Evolutionary conservation across 2,113 vertebrate species (phyloP), one percentile per base, ranked within the genome.

Genomic region (Aythya baeri): DNA sequence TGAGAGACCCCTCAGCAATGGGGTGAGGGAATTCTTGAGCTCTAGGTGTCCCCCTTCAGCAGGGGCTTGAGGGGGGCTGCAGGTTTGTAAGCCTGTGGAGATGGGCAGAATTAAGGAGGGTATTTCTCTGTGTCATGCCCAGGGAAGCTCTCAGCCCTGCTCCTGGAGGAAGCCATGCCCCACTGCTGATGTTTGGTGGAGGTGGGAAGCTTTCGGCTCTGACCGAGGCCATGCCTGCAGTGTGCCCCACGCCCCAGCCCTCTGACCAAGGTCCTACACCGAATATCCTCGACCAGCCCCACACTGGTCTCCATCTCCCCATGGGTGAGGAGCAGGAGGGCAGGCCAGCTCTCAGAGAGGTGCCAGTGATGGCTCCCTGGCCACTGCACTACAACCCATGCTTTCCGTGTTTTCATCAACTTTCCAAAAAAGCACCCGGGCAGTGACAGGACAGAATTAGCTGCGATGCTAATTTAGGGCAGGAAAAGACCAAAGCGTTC

Each of bases 391-490:
- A 32, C 26, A 21, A 6, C n/a, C 71, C 29, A 16, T 65, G 8
- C 9, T 67, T 55, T 66, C 46, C 73, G 21, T 26, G 61, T 49
- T 44, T 67, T 62, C 43, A 65, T 58, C 62, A 68, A 18, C 17
- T 34, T 6, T 26, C 76, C 58, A 77, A 12, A 73, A 73, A 67
- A 43, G 5, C 9, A 17, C 17, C 15, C 7, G 5, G 59, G 44
- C n/a, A 67, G 58, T 36, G 34, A 32, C 8, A 8, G 34, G 13
- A 34, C 21, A 46, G 82, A 82, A 58, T 52, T 23, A 63, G 6
- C 43, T 27, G 6, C 0, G 0, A 41, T 34, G 17, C 21, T 70
- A 13, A 52, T 63, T 63, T 27, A 41, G 29, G n/a, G 22, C 7
- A 26, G 13, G 29, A 70, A 74, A 62, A n/a, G 41, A 36, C 58